Evolutionary conservation across 1,140 invertebrate genomes (phyloP), one percentile per base, ranked within the genome.

Genomic region (Ostrea denselamellosa): DNA sequence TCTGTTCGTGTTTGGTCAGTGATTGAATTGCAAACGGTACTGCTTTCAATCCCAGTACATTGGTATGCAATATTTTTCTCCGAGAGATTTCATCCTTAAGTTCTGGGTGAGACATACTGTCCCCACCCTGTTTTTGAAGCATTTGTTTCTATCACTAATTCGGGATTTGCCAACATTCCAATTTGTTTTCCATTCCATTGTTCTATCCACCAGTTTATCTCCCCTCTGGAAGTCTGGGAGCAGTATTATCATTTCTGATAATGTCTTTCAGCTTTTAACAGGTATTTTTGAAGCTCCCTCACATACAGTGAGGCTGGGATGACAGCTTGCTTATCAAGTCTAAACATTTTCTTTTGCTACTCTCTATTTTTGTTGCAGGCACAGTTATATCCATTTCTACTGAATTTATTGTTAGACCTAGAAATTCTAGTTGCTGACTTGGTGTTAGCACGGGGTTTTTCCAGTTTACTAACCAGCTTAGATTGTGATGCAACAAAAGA

Each of bases 61-160:
- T 88, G 52, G 85, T 89, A 58, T 88, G 87, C 52, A 77, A 34
- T 8, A 17, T 53, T 12, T 53, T 62, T 54, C 81, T 87, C 85
- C 44, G 8, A 34, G 34, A n/a, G 17, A 4, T 25, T 28, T 85
- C 22, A 52, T 54, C 77, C 56, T 85, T 25, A 22, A 22, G 22
- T 44, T 58, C 19, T 58, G 17, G 8, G 12, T 22, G 17, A 58
- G 44, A 53, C 19, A 71, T 34, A 83, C 28, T n/a, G 14, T 54
- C 77, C 86, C 88, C 71, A 86, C 28, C 85, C 87, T 56, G 19
- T 54, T 65, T 86, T 85, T 28, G 87, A 88, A 25, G 87, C 84
- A 86, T 89, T 85, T 58, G 44, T 86, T 52, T 87, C 22, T n/a
- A 87, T 82, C 12, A 87, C 82, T 34, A 87, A 2, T 28, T 87